Evolutionary conservation across 2,888 invertebrate species (phyloP), one percentile per base, ranked within the genome.

Genomic region (Neocrepidodera transversa): DNA sequence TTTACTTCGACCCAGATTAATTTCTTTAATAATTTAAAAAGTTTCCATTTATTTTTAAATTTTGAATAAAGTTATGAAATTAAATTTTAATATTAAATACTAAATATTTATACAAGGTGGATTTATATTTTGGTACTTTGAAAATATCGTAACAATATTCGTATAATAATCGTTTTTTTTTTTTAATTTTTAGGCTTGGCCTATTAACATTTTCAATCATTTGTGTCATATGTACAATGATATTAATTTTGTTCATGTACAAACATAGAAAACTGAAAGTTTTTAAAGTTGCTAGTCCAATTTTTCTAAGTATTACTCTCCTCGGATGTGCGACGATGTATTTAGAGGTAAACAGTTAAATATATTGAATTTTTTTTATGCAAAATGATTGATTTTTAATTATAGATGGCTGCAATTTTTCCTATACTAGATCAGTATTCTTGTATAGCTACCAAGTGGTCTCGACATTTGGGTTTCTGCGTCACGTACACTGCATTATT

Each of bases 271-370:
- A 89, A 64, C 86, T 92, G 64, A 92, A 95, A 82, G 93, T 95
- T 55, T 94, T 95, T 79, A 91, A 95, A 73, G 93, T 95, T 8
- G 95, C 95, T 61, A 95, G 94, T 74, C 95, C 96, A 6, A 93
- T 93, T 68, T 96, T 96, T 78, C 85, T 96, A 56, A 88, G 92
- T 68, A 92, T 95, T 71, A 95, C 95, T 51, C 86, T 95, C 48
- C 84, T 92, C 54, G 95, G 95, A 64, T 94, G 94, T 74, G 90
- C 91, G 68, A 91, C 94, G 67, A 95, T 95, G 94, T 95, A 95
- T 80, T 84, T 91, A 77, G 94, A 95, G 87, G 95, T 94, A 67
- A 54, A 17, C n/a, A 11, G 11, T 43, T 26, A 13, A 16, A 2
- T 7, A 28, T 28, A 28, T 10, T 10, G 35, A 2, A 3, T 14